A percentile compares a stretch with the other conserved stretches of the same genome.
phyloP scores from a whole-genome alignment of 37 sponge, comb jelly and placozoan species.

The Corticium candelabrum region DNA sequence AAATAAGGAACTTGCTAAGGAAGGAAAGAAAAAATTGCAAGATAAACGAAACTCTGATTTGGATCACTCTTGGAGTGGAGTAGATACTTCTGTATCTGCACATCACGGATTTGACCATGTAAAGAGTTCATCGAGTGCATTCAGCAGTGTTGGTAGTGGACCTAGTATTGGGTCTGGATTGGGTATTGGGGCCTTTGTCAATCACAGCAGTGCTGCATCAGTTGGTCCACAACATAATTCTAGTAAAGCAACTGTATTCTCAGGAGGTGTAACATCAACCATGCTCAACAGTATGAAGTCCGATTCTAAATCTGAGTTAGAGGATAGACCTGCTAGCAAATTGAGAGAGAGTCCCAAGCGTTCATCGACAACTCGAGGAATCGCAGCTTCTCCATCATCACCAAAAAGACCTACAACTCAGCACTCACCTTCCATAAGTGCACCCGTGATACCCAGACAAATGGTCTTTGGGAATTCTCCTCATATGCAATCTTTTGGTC shows the following conservation, averaged over 20 bases:
- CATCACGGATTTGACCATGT: neutral
- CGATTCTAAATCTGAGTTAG: neutral
- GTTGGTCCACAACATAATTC: neutral
- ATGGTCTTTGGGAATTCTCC: neutral
- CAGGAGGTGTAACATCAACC: too few species aligned
- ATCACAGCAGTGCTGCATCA: slow-evolving; percentile 1
- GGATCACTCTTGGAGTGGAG: too few species aligned
- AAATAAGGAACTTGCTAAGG: neutral
- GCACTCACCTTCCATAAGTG: neutral
- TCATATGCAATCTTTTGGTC: neutral
- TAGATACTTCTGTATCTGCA: neutral
- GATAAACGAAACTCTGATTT: too few species aligned
- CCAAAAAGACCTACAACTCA: neutral
- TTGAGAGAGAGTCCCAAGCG: neutral
- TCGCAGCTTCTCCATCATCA: too few species aligned
- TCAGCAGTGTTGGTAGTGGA: neutral
- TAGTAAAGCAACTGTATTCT: neutral
- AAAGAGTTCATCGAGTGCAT: neutral
- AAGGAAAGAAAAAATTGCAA: neutral
- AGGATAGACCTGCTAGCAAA: neutral
- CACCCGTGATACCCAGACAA: neutral
- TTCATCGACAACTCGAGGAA: neutral
- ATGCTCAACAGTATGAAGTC: neutral
- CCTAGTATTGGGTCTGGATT: neutral
- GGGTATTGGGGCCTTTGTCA: neutral